These are phyloP conservation scores for Eretmocerus hayati DNA, from an alignment of 2,888 invertebrate species.

Conservation along the genomic window DNA sequence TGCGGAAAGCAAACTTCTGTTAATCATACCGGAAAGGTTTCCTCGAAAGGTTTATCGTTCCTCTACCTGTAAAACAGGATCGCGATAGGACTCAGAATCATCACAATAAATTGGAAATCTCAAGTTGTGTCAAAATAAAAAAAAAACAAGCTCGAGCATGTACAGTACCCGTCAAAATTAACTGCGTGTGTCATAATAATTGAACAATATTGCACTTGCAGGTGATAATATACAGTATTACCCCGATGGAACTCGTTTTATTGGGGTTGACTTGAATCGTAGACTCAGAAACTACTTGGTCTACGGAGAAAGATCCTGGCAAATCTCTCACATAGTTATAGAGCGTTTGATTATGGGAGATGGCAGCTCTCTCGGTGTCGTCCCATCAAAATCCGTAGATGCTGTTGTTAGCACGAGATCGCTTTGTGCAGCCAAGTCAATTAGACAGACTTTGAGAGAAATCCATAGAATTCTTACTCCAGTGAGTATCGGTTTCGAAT, in stretches of 20 bases:
- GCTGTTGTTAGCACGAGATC: conserved; percentile 39
- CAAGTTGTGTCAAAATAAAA: background rate
- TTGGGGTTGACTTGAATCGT: conserved; percentile 38
- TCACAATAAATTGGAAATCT: too few species aligned
- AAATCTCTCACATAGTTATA: conserved; percentile 36
- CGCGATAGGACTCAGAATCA: too few species aligned
- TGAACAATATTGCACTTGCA: conserved; percentile 18
- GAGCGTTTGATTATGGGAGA: conserved; percentile 37
- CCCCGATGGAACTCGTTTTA: conserved; percentile 34
- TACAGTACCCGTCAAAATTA: background rate
- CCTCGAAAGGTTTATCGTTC: too few species aligned
- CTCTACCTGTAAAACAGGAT: too few species aligned
- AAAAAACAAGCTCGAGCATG: background rate
- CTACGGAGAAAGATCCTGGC: conserved; percentile 31
- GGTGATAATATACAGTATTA: conserved; percentile 41
- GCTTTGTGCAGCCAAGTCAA: conserved; percentile 35
- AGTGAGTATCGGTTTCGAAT: conserved; percentile 28
- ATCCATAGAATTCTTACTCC: conserved; percentile 37
- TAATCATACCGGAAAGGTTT: too few species aligned
- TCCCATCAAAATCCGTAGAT: conserved; percentile 34
- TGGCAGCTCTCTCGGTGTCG: conserved; percentile 32
- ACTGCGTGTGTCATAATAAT: background rate
- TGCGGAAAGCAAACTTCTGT: too few species aligned
- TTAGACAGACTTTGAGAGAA: conserved; percentile 32
- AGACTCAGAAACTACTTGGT: conserved; percentile 35